Conservation (phyloP, 2,797 vertebrate species). For the Paedocypris micromegethes region DNA sequence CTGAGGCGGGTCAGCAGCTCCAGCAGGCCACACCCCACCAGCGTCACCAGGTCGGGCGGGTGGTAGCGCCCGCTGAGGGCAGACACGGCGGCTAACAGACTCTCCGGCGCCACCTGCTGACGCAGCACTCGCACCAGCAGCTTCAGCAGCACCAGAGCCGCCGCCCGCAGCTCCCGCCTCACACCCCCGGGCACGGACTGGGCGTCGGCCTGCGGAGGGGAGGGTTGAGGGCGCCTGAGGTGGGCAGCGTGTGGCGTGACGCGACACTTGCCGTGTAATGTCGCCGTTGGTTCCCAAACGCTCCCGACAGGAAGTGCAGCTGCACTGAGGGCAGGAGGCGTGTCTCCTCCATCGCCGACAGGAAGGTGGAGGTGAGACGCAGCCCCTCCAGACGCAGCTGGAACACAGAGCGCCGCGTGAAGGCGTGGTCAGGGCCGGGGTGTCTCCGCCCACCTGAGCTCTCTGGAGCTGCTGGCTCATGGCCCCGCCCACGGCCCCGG, state of each 20-base stretch:
- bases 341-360: constrained; percentile 75
- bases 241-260: too few species aligned
- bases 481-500: constrained; percentile 68
- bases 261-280: constrained; percentile 68
- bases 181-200: constrained; percentile 62
- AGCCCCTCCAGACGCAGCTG: constrained; percentile 74
- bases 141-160: constrained; percentile 73
- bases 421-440: too few species aligned
- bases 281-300: constrained; percentile 69
- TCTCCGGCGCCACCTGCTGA: constrained; percentile 64
- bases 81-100: constrained; percentile 73
- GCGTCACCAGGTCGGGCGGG: constrained; percentile 70
- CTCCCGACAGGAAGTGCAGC: constrained; percentile 76
- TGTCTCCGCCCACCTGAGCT: constrained; percentile 62
- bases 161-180: constrained; percentile 67
- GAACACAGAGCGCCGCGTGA: not conserved
- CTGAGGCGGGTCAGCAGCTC: constrained; percentile 72
- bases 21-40: constrained; percentile 69
- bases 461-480: constrained; percentile 75
- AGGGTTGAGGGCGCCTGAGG: not conserved
- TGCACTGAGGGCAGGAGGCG: constrained; percentile 72
- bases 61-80: constrained; percentile 75
- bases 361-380: constrained; percentile 74
- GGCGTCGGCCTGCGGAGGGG: constrained; percentile 62
- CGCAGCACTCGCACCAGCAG: constrained; percentile 71